These are phyloP conservation scores for Oncorhynchus kisutch DNA, from an alignment of 2,113 vertebrate species.

Conservation along the genomic window DNA sequence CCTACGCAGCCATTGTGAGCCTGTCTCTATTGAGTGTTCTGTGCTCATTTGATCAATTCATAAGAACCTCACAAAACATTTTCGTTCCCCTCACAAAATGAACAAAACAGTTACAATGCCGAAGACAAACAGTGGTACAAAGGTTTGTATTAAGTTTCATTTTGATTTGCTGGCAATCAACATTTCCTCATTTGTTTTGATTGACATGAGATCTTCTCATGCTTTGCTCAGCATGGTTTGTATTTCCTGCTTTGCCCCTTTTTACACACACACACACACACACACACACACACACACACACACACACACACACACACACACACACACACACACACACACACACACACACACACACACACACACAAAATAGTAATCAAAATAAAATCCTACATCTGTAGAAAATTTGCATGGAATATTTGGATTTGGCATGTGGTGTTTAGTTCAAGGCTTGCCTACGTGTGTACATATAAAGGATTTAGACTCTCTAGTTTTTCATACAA, in stretches of 20 bases:
- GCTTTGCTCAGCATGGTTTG: background rate
- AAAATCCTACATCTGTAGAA: no score
- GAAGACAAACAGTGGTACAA: background rate
- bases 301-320: no score
- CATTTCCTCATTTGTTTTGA: background rate
- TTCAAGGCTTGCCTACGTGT: background rate
- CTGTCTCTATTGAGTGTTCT: conserved; percentile 22
- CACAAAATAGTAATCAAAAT: no score
- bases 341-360: no score
- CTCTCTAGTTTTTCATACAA: no score
- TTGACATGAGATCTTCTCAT: background rate
- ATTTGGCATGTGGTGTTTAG: background rate
- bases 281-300: no score
- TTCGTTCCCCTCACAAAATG: background rate
- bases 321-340: no score
- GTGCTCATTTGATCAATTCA: background rate
- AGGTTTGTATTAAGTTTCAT: no score
- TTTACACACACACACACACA: no score
- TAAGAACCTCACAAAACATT: background rate
- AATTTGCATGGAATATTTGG: no score
- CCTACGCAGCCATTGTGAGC: conserved; percentile 46
- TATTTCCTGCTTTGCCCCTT: background rate
- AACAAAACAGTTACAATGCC: background rate
- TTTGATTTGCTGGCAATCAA: no score
- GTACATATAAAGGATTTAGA: background rate